Base-by-base conservation (phyloP, 2,113 vertebrate species). In the Pangasianodon gigas region DNA sequence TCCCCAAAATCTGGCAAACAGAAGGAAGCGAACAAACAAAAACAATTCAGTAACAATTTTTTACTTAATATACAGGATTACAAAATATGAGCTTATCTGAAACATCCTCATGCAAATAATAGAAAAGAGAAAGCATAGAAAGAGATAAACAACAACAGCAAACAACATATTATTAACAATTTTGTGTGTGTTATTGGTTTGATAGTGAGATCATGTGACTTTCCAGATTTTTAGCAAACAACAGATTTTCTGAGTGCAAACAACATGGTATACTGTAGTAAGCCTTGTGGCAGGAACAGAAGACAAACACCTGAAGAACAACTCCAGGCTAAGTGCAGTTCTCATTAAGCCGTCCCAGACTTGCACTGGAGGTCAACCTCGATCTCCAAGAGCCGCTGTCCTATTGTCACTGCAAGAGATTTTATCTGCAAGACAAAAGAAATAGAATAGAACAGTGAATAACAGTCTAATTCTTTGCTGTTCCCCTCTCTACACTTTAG, bases 331-430 rank as follows among this genome's bases (percentile, higher is more conserved):
- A 52, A 52, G 7, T 88, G 48, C 89, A 86, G 65, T 41, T 86
- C 83, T 32, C 41, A n/a, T 84, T 79, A 75, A 88, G 62, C 52
- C 54, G 10, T 26, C n/a, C 18, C 84, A 6, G 83, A 84, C 74
- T 82, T 90, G 85, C 83, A 62, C 87, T 93, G 90, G 83, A 94
- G 91, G 89, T 91, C 92, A 1, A 32, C 10, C 82, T 95, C 94
- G 0, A 96, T 93, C 89, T 95, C 93, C 41, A 96, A 89, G 69
- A 96, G 88, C 89, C 91, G 93, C 69, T 94, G 93, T 6, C 93
- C 95, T 93, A 96, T 94, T 74, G 94, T 93, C 91, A 96, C 75
- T 48, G 95, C 93, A 82, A 96, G 86, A 89, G 93, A 90, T 89
- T 96, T 96, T 92, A 96, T 95, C 95, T 96, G 90, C 52, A 91